A percentile compares a stretch with the other conserved stretches of the same genome.
Conservation (phyloP, 2,113 vertebrate genomes). For the Picathartes gymnocephalus region DNA sequence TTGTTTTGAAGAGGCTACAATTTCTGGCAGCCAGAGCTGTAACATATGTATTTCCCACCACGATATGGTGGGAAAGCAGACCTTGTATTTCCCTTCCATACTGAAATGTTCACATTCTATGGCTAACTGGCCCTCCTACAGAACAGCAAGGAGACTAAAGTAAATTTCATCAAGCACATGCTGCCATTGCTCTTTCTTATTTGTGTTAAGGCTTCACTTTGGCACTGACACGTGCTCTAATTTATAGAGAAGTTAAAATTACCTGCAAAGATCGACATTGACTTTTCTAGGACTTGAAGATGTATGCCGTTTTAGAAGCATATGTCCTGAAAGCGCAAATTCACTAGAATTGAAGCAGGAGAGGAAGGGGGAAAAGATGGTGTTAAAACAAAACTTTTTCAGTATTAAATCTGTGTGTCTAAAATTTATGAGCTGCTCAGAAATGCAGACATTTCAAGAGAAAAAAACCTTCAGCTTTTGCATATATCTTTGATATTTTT, state of each 20-base stretch:
- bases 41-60: background rate
- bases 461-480: background rate
- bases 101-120: background rate
- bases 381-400: background rate
- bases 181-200: background rate
- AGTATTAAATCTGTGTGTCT: background rate
- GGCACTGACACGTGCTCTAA: background rate
- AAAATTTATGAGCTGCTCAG: background rate
- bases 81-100: background rate
- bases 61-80: background rate
- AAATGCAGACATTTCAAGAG: background rate
- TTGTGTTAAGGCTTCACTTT: background rate
- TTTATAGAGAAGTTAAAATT: background rate
- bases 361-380: background rate
- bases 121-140: background rate
- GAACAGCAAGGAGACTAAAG: background rate
- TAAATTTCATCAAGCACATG: background rate
- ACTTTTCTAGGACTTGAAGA: background rate
- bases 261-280: background rate
- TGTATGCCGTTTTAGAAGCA: background rate
- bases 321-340: background rate
- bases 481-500: background rate
- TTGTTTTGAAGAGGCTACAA: background rate
- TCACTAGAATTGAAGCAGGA: background rate
- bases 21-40: background rate